Evolutionary conservation across 2,113 vertebrate genomes (phyloP).

Genomic region (Helogale parvula): DNA sequence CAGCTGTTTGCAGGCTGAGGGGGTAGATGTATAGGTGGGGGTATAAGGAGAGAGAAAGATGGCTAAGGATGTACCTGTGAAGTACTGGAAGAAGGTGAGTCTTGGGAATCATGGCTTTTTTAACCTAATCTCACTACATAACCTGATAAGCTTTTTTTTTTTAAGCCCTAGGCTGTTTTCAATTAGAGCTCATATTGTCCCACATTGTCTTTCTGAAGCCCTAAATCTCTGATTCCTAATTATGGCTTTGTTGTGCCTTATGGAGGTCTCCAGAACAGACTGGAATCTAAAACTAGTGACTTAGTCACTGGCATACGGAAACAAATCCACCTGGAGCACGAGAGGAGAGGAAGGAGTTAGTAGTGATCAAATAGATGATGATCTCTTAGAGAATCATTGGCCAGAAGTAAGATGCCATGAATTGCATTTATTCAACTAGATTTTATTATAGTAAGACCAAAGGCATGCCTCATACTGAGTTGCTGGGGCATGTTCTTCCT

Average conservation of each 20-base stretch:
- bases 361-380: constrained; percentile 13
- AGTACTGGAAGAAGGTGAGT: background rate
- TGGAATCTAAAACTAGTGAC: constrained; percentile 2
- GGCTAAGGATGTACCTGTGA: background rate
- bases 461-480: background rate
- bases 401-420: constrained; percentile 6
- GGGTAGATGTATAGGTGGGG: background rate
- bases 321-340: background rate
- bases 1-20: background rate
- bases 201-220: background rate
- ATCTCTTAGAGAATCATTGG: background rate
- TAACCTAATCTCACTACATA: background rate
- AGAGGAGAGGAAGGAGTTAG: background rate
- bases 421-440: background rate
- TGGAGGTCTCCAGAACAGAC: background rate
- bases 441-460: background rate
- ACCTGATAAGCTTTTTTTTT: background rate
- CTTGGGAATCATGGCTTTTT: background rate
- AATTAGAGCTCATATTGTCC: background rate
- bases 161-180: background rate
- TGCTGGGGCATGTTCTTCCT: background rate
- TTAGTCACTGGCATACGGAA: constrained; percentile 1
- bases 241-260: background rate
- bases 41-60: background rate
- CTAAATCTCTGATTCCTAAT: background rate